Base-by-base conservation (phyloP, 2,888 invertebrate genomes). In the Eupeodes luniger region DNA sequence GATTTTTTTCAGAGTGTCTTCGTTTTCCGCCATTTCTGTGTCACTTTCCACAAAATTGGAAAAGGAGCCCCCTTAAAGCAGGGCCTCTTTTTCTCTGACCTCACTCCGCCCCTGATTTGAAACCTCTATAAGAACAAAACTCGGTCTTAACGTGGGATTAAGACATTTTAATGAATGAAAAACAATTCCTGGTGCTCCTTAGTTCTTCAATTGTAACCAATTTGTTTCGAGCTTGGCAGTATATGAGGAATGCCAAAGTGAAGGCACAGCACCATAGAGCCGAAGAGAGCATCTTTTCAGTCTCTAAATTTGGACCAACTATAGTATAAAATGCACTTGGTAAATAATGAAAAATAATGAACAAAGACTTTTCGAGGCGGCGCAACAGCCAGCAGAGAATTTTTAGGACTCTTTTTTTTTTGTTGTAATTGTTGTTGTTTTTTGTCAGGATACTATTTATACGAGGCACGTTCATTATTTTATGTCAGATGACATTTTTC, bases 191-290 rank as follows among this genome's bases (percentile, higher is more conserved):
- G 81, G 81, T 85, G 88, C 88, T 85, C 81, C 84, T 75, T 64
- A 79, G 88, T 85, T 83, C 79, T 85, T 66, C 90, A 90, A 91
- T 90, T 91, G 91, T 90, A 91, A 89, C 91, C 90, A 91, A 91
- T 91, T 91, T 91, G 91, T 91, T 88, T 81, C 14, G 74, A 55
- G 79, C 69, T 67, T 66, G 51, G 72, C 51, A 70, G 49, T 40
- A 27, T 27, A 57, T 55, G 57, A 67, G 67, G 66, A 82, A 80
- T 85, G 77, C 76, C 75, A 77, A 70, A 55, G 81, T 62, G 51
- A 67, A 72, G 74, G 62, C 84, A 9, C 40, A 40, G 40, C 40
- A 40, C 9, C 40, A 40, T 5, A 9, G 40, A 40, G 6, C 40
- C 40, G 9, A 40, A 57, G 79, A 70, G 44, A 70, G 59, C 77